phyloP scores from a whole-genome alignment of 2,797 vertebrate species.

The Menidia menidia region DNA sequence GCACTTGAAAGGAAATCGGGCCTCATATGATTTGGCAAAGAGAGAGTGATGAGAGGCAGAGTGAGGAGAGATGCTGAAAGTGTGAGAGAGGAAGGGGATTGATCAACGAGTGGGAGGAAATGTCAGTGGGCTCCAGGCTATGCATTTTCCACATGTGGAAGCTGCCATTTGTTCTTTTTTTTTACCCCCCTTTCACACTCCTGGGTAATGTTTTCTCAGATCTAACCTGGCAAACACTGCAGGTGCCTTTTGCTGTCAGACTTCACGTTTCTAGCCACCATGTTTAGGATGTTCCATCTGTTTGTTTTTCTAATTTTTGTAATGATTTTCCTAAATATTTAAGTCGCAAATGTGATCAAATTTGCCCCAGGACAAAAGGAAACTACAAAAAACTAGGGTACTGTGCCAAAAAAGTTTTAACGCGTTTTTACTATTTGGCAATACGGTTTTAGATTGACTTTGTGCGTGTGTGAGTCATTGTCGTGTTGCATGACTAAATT shows the following conservation, averaged over 20 bases:
- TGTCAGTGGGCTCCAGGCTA: slow-evolving; percentile 64
- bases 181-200: slow-evolving; percentile 40
- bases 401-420: no score
- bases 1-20: slow-evolving; percentile 59
- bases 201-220: slow-evolving; percentile 38
- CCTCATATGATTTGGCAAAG: slow-evolving; percentile 57
- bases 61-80: slow-evolving; percentile 27
- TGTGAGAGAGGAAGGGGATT: slow-evolving; percentile 58
- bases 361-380: no score
- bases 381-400: no score
- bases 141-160: slow-evolving; percentile 64
- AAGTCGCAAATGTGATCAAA: neutral
- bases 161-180: slow-evolving; percentile 61
- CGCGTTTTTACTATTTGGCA: no score
- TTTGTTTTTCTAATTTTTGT: neutral
- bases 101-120: slow-evolving; percentile 76
- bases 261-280: neutral
- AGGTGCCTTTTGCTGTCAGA: neutral
- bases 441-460: no score
- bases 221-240: slow-evolving; percentile 29
- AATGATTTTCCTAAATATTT: neutral
- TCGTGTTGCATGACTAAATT: no score
- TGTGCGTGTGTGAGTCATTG: no score
- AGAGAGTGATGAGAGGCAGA: slow-evolving; percentile 50
- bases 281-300: no score